Base-by-base conservation (phyloP, 2,113 vertebrate species). In the Aramus guarauna region DNA sequence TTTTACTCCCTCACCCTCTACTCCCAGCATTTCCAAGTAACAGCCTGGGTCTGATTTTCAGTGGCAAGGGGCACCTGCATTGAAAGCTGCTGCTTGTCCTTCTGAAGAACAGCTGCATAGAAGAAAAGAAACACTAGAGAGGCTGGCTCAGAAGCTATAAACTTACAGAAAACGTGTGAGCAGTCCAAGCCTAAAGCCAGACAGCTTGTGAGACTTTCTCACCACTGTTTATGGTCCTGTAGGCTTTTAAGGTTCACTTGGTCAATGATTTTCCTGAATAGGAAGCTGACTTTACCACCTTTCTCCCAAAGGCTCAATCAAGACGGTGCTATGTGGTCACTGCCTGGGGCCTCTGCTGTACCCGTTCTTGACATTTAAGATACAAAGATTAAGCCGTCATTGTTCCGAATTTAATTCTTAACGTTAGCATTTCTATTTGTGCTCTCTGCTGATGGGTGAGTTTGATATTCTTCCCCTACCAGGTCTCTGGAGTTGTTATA, bases 301-400 rank as follows among this genome's bases (percentile, higher is more conserved):
- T 71, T 32, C 74, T 93, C 81, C 89, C 90, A 75, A 37, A 90
- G 81, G 73, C 63, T 95, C 77, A 11, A 16, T 56, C 78, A 90
- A 52, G 80, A 58, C 19, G 4, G 5, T 30, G 72, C 85, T 66
- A 15, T 37, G 18, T 66, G 77, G 23, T 58, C 84, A 18, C 69
- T 67, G 74, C 71, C 89, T 59, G 58, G 19, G 59, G 67, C 85
- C 62, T 90, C 87, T 94, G 69, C 94, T 22, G 4, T 73, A 15
- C 39, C 66, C 16, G 27, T 43, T 88, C 90, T 41, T 94, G 92
- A 85, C 87, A 79, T 94, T 90, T 92, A 52, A 96, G 90, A 92
- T 73, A 48, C 48, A 91, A 82, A 92, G 90, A 95, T 95, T 88
- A 95, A 93, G 58, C 87, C 90, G 92, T 93, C 91, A 45, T 1